Percentiles rank a stretch among this genome's conserved stretches.
Evolutionary conservation across 2,888 invertebrate species (phyloP).

Genomic region (Lasioglossum lativentre): DNA sequence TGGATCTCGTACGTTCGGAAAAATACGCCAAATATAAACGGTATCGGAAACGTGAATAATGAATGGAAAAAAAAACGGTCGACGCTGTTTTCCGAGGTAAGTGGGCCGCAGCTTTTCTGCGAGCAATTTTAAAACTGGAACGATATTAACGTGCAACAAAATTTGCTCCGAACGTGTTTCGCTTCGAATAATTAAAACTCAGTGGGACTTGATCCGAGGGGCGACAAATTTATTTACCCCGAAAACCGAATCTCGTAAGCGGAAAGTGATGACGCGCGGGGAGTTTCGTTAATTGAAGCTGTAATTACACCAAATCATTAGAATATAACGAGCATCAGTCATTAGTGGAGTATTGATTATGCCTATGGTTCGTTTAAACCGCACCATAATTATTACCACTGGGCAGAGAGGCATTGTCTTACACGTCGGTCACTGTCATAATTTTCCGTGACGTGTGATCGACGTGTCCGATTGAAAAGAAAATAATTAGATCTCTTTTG

Average conservation of each 20-base stretch:
- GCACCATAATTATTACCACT: background rate
- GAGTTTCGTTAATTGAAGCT: background rate
- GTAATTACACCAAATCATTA: background rate
- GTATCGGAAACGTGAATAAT: constrained; percentile 5
- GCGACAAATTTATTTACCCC: background rate
- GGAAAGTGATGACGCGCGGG: background rate
- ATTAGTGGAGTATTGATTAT: background rate
- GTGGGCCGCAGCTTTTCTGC: background rate
- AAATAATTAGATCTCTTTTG: background rate
- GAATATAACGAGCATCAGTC: background rate
- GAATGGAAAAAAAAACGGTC: background rate
- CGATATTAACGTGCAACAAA: background rate
- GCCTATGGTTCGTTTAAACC: background rate
- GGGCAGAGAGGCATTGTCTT: background rate
- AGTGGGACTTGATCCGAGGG: background rate
- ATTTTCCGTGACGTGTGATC: background rate
- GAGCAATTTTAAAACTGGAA: background rate
- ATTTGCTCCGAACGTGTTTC: background rate
- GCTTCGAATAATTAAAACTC: background rate
- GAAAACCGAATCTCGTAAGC: background rate
- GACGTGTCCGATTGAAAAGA: background rate
- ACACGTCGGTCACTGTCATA: background rate
- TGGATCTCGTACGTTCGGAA: background rate
- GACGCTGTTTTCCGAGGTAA: background rate
- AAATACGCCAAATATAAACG: background rate